A percentile compares a stretch with the other conserved stretches of the same genome.
These are phyloP conservation scores for Trissoscelio sp. DNA, from an alignment of 2,888 invertebrate genomes.

Conservation along the genomic window DNA sequence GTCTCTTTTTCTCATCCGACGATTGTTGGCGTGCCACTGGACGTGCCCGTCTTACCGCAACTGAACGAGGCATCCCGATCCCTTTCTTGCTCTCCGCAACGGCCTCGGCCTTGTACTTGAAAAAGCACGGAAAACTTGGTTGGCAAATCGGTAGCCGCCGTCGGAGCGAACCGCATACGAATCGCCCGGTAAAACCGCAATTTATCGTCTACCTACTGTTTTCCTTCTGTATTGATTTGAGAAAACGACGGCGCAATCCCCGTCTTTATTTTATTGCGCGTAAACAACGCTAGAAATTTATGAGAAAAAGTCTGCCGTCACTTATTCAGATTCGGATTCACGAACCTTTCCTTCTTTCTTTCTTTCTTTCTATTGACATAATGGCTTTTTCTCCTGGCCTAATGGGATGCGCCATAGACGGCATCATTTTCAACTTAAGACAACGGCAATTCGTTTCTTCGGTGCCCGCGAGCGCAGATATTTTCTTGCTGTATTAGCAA, in stretches of 20 bases:
- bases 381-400: constrained; percentile 9
- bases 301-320: constrained; percentile 11
- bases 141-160: constrained; percentile 3
- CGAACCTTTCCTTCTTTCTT: not conserved
- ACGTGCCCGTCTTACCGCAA: constrained; percentile 50
- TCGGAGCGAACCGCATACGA: constrained; percentile 26
- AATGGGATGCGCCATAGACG: constrained; percentile 20
- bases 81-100: constrained; percentile 43
- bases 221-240: constrained; percentile 44
- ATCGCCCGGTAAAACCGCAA: constrained; percentile 42
- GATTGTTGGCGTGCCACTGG: constrained; percentile 54
- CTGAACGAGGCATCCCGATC: constrained; percentile 40
- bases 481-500: constrained; percentile 36
- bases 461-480: constrained; percentile 12
- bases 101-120: constrained; percentile 60
- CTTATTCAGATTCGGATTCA: constrained; percentile 19
- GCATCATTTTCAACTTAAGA: constrained; percentile 41
- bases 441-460: constrained; percentile 22
- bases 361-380: constrained; percentile 10
- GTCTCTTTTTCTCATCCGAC: constrained; percentile 57
- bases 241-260: constrained; percentile 26
- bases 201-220: constrained; percentile 43
- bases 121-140: constrained; percentile 56
- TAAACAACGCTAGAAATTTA: constrained; percentile 17
- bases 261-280: constrained; percentile 37